phyloP scores from a whole-genome alignment of 2,888 invertebrate genomes.

The Liodrosophila aerea region DNA sequence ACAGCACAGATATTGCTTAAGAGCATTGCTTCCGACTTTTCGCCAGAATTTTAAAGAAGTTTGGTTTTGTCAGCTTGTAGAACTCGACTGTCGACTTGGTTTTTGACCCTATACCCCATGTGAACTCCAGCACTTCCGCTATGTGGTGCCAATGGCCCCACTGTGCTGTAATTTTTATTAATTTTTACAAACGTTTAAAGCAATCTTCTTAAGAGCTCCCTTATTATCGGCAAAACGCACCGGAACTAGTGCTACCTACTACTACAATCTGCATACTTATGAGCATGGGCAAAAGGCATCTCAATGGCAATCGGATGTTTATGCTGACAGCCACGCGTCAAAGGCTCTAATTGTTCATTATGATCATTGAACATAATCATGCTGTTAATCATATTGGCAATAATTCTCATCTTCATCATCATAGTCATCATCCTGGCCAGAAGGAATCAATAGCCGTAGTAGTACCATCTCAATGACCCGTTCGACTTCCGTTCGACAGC shows the following conservation, averaged over 20 bases:
- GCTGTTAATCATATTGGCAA: no score
- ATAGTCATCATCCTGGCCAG: constrained; percentile 15
- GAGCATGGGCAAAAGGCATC: neutral
- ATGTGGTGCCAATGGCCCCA: constrained; percentile 10
- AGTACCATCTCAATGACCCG: constrained; percentile 47
- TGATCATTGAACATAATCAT: no score
- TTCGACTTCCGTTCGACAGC: constrained; percentile 49
- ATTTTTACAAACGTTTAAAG: constrained; percentile 53
- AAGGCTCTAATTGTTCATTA: constrained; percentile 45
- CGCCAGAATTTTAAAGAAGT: constrained; percentile 47
- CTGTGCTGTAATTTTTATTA: neutral
- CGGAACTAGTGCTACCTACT: constrained; percentile 50
- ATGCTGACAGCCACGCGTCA: constrained; percentile 43
- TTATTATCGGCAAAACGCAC: constrained; percentile 40
- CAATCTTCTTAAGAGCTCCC: constrained; percentile 55
- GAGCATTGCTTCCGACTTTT: constrained; percentile 61
- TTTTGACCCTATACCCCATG: constrained; percentile 22
- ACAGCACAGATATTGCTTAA: constrained; percentile 40
- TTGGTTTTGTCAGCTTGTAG: constrained; percentile 12
- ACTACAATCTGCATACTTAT: constrained; percentile 11
- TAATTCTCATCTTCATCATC: constrained; percentile 1
- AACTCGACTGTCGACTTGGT: neutral
- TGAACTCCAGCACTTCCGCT: constrained; percentile 61
- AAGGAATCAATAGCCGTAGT: constrained; percentile 4
- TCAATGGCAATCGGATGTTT: constrained; percentile 51